A percentile compares a stretch with the other conserved stretches of the same genome.
These are phyloP conservation scores for Pteropus alecto DNA, from an alignment of 2,113 vertebrate species.

Conservation along the genomic window DNA sequence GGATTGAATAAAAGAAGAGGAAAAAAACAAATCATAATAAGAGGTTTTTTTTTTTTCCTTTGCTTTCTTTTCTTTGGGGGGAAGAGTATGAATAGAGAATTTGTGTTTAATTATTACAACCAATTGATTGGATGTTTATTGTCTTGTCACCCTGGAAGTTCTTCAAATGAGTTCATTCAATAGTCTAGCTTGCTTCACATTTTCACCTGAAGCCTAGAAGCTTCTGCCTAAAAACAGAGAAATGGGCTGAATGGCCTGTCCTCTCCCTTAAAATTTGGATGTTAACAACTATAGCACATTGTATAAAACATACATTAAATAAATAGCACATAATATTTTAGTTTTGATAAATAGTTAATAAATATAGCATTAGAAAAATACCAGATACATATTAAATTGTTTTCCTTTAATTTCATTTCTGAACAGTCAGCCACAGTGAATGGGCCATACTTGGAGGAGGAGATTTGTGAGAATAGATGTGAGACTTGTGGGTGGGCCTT, in stretches of 20 bases:
- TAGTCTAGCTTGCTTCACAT: neutral
- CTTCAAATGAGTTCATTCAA: neutral
- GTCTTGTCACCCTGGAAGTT: neutral
- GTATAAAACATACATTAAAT: neutral
- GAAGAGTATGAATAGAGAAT: neutral
- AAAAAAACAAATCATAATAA: neutral
- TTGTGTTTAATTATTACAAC: neutral
- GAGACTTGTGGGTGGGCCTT: conserved; percentile 53
- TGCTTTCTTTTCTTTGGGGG: neutral
- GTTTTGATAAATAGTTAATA: conserved; percentile 12
- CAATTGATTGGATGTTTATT: neutral
- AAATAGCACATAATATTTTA: neutral
- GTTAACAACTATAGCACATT: neutral
- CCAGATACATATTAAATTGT: neutral
- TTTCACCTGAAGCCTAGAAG: neutral
- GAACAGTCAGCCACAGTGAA: neutral
- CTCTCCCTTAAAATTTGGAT: neutral
- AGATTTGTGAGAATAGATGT: neutral
- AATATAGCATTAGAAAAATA: neutral
- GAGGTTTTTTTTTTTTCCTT: neutral
- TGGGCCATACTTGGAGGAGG: neutral
- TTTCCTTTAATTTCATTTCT: neutral
- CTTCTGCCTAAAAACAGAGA: neutral
- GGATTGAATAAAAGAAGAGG: neutral
- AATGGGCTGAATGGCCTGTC: neutral